A percentile compares a stretch with the other conserved stretches of the same genome.
phyloP scores from a whole-genome alignment of 2,113 vertebrate genomes.

The Recurvirostra avosetta region DNA sequence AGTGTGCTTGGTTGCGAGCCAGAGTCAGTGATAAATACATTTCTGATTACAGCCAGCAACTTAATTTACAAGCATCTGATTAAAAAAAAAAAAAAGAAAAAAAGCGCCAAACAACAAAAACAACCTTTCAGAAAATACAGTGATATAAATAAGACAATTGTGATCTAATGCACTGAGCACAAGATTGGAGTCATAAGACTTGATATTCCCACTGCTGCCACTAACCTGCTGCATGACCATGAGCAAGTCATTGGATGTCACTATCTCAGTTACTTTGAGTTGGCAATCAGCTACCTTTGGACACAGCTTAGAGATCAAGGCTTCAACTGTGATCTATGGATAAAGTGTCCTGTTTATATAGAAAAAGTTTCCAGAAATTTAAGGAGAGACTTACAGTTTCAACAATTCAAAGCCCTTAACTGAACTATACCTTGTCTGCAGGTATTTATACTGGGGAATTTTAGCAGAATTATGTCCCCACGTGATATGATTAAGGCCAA shows the following conservation, averaged over 20 bases:
- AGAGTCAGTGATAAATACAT: slow-evolving; percentile 19
- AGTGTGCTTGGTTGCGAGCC: slow-evolving; percentile 26
- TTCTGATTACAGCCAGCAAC: slow-evolving; percentile 32
- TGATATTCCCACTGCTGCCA: neutral
- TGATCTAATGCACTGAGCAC: neutral
- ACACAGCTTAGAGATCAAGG: neutral
- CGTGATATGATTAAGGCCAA: neutral
- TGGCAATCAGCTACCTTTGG: neutral
- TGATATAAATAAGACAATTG: neutral
- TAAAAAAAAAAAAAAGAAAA: neutral
- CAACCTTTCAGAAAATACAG: neutral
- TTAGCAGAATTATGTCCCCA: neutral
- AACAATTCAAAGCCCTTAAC: neutral
- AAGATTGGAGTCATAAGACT: neutral
- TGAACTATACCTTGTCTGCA: neutral
- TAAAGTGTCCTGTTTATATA: neutral
- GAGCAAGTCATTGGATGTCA: neutral
- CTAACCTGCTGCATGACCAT: neutral
- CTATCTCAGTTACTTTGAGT: neutral
- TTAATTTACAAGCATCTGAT: slow-evolving; percentile 30
- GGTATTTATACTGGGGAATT: neutral
- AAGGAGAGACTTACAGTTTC: neutral
- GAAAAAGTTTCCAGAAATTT: neutral
- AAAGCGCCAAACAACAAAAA: neutral
- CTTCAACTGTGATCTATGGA: neutral